Base-by-base conservation (phyloP, 2,113 vertebrate genomes). In the Megaceryle torquata region DNA sequence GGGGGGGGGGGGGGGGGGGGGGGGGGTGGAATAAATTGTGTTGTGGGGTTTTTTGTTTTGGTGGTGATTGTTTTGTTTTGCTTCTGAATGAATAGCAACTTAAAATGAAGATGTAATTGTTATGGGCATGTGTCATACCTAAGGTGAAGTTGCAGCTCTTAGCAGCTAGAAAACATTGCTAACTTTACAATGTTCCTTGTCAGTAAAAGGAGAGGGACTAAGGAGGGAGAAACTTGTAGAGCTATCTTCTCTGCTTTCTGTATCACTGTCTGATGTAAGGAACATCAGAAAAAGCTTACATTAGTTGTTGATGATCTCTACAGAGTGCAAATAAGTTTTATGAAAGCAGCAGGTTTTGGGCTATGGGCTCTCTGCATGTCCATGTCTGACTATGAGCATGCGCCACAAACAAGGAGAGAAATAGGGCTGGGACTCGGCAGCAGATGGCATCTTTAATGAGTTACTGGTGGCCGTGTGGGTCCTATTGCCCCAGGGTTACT, bases 401-500 rank as follows among this genome's bases (percentile, higher is more conserved):
- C 17, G 13, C 56, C 0, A 3, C 15, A n/a, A 77, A 33, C 37
- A 63, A 25, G 78, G 51, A 82, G 28, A 22, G 65, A 50, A n/a
- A 9, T 3, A 15, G 19, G 43, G 35, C 35, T 63, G 69, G 41
- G 69, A 13, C 26, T 15, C 10, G 10, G 5, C 35, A 33, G 21
- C 21, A 6, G 2, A 10, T 1, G 14, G 50, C 31, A 12, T 37
- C 63, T 50, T 28, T 2, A 0, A 12, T 21, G 18, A 33, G 26
- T 35, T 56, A 4, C 69, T 37, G 20, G 50, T 56, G 61, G 17
- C 18, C 21, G 2, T 6, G 11, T 9, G 20, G 31, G 48, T 24
- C 61, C 75, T 43, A 9, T 29, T 60, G 37, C 60, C 50, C 21
- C 43, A 24, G 26, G 26, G 31, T 37, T 65, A 24, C 31, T 19